Percentiles rank a stretch among this genome's conserved stretches.
Evolutionary conservation across 2,797 vertebrate species (phyloP).

Genomic region (Gallinago solitaria): DNA sequence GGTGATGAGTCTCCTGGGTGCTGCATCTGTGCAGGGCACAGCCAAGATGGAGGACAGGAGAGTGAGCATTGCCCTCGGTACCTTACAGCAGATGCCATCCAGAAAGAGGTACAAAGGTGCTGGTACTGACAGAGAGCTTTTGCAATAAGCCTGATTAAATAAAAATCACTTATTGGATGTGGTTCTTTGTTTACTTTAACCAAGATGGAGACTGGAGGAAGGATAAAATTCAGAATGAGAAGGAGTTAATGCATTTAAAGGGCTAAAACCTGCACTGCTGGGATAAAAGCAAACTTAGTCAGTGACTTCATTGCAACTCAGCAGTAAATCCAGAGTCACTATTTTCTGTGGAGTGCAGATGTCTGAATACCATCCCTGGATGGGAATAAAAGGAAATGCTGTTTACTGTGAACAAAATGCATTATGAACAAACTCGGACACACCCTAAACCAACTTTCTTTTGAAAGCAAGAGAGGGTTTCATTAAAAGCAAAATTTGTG

Average conservation of each 20-base stretch:
- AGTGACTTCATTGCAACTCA: constrained; percentile 40
- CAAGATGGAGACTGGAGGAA: neutral
- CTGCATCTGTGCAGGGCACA: neutral
- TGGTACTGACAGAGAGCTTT: neutral
- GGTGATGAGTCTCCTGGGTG: neutral
- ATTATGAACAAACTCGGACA: constrained; percentile 54
- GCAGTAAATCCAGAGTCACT: constrained; percentile 25
- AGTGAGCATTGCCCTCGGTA: neutral
- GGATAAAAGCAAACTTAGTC: constrained; percentile 31
- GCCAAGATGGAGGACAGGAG: fast-evolving
- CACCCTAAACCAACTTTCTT: constrained; percentile 67
- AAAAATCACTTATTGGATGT: neutral
- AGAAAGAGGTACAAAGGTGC: neutral
- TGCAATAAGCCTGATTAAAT: neutral
- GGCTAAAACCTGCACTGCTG: constrained; percentile 38
- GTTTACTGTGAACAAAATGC: constrained; percentile 63
- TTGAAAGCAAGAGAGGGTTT: constrained; percentile 53
- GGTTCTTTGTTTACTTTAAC: neutral
- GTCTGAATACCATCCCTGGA: constrained; percentile 59
- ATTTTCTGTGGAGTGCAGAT: constrained; percentile 50
- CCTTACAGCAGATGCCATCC: neutral
- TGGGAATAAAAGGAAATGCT: constrained; percentile 65
- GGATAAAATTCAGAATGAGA: neutral
- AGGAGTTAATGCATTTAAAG: constrained; percentile 18
- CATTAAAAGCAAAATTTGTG: constrained; percentile 65